phyloP scores from a whole-genome alignment of 2,888 invertebrate genomes.

The Eretmocerus hayati region DNA sequence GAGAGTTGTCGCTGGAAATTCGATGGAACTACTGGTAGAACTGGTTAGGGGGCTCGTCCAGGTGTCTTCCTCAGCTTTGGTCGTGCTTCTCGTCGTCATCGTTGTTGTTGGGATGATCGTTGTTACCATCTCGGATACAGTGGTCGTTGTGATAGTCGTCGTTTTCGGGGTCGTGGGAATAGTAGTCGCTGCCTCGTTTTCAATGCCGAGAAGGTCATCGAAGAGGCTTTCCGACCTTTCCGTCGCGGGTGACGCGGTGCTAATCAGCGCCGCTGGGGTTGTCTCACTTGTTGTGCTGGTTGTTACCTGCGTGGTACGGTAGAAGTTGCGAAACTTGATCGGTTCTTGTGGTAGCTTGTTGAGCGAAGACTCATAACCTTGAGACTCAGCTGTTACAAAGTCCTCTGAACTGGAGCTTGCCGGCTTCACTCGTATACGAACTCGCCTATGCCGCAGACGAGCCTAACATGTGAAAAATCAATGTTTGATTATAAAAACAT shows the following conservation, averaged over 20 bases:
- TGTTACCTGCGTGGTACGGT: constrained; percentile 13
- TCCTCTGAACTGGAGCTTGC: constrained; percentile 52
- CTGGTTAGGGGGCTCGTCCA: constrained; percentile 9
- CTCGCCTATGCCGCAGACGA: constrained; percentile 54
- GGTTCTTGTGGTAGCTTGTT: constrained; percentile 34
- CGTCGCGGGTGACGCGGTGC: constrained; percentile 3
- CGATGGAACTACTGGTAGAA: constrained; percentile 5
- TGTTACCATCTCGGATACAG: constrained; percentile 17
- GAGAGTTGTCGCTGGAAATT: constrained; percentile 5
- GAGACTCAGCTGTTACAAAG: constrained; percentile 74
- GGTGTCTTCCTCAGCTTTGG: background rate
- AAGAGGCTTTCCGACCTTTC: constrained; percentile 30
- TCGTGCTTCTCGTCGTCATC: constrained; percentile 19
- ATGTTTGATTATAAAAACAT: too few relatives aligned
- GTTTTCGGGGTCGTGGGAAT: background rate
- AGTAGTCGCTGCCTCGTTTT: constrained; percentile 11
- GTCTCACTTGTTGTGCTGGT: constrained; percentile 3
- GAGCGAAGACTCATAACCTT: constrained; percentile 54
- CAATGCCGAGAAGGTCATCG: constrained; percentile 31
- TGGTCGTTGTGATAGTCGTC: constrained; percentile 18
- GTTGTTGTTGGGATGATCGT: background rate
- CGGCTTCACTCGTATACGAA: constrained; percentile 68
- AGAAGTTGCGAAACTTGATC: constrained; percentile 15
- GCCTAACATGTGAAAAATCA: too few relatives aligned
- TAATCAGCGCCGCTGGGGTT: too few relatives aligned